A percentile compares a stretch with the other conserved stretches of the same genome.
Conservation (phyloP, 2,113 vertebrate genomes). For the Heterotilapia buettikoferi region DNA sequence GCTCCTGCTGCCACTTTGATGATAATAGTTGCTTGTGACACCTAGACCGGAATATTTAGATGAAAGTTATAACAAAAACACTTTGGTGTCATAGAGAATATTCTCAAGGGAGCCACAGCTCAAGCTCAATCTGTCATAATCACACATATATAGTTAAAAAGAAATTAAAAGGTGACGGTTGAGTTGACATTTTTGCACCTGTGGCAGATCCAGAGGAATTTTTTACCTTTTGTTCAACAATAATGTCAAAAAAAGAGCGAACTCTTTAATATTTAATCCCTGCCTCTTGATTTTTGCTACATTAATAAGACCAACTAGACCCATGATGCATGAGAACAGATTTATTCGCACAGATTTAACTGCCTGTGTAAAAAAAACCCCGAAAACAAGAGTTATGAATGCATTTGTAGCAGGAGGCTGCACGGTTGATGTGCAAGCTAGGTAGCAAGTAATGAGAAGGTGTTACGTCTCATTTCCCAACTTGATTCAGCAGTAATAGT, state of each 20-base stretch:
- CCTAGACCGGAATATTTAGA: constrained; percentile 20
- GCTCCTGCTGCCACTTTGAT: constrained; percentile 8
- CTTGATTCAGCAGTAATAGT: constrained; percentile 20
- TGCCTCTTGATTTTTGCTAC: neutral
- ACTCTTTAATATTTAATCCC: neutral
- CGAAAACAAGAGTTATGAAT: neutral
- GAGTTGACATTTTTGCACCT: neutral
- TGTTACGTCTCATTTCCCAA: constrained; percentile 41
- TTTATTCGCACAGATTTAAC: neutral
- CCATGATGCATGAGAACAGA: neutral
- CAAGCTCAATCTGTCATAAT: neutral
- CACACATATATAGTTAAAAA: neutral
- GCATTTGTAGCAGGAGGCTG: neutral
- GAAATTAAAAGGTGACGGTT: neutral
- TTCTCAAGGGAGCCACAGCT: neutral
- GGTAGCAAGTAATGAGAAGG: constrained; percentile 16
- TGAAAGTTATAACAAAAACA: constrained; percentile 1
- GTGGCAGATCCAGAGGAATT: neutral
- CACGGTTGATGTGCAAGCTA: neutral
- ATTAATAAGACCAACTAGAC: neutral
- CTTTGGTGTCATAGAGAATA: constrained; percentile 14
- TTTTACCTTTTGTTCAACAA: neutral
- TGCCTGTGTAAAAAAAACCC: fast-evolving
- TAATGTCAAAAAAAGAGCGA: neutral
- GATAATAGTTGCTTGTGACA: neutral